Conservation (phyloP, 1,140 invertebrate species). For the Oryzaephilus surinamensis region DNA sequence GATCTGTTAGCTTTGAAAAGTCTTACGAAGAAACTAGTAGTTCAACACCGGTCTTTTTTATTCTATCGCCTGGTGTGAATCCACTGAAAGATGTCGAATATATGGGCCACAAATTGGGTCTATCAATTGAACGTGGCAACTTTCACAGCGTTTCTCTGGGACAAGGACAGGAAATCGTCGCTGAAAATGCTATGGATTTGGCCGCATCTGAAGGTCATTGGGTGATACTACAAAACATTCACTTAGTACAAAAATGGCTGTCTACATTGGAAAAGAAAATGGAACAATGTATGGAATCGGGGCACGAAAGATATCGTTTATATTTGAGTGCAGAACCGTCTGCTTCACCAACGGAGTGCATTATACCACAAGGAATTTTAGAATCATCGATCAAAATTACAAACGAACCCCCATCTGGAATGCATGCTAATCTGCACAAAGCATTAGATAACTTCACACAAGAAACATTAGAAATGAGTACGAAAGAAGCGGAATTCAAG, state of each 20-base stretch:
- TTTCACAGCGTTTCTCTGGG: constrained; percentile 91
- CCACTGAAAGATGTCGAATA: constrained; percentile 83
- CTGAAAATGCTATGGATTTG: constrained; percentile 73
- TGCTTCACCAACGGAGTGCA: constrained; percentile 33
- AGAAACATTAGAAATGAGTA: constrained; percentile 85
- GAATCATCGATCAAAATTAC: constrained; percentile 94
- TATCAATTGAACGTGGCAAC: constrained; percentile 66
- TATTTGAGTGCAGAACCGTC: constrained; percentile 53
- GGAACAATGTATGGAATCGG: constrained; percentile 61
- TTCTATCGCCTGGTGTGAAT: constrained; percentile 89
- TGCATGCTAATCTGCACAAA: constrained; percentile 89
- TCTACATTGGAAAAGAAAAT: constrained; percentile 82
- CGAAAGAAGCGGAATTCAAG: constrained; percentile 91
- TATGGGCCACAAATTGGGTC: constrained; percentile 69
- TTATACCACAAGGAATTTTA: constrained; percentile 66
- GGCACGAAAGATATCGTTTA: constrained; percentile 57
- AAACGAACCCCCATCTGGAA: constrained; percentile 90
- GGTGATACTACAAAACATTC: constrained; percentile 88
- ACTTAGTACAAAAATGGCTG: constrained; percentile 84
- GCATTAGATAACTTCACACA: constrained; percentile 89
- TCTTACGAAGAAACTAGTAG: constrained; percentile 79
- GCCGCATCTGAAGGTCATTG: constrained; percentile 75
- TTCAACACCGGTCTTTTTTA: constrained; percentile 86
- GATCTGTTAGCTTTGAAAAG: constrained; percentile 68
- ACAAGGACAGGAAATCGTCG: constrained; percentile 88